These are phyloP conservation scores for Punctoribates punctum DNA, from an alignment of 2,888 invertebrate genomes.

Conservation along the genomic window DNA sequence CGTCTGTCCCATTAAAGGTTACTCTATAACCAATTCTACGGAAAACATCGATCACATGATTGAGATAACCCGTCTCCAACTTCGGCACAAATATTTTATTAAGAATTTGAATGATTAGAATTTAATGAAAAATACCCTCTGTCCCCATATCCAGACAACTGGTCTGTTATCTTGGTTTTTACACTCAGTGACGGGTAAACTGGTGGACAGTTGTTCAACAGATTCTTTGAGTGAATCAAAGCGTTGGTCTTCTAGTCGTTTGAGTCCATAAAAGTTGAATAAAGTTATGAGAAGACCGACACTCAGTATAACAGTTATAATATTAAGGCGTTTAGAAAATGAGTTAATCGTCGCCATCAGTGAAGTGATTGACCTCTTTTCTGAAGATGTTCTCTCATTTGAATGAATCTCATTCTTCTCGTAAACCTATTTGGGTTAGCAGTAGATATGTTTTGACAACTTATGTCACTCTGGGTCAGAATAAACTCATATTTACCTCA, in stretches of 20 bases:
- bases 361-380: not conserved
- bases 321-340: conserved; percentile 22
- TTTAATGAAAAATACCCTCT: conserved; percentile 16
- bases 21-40: conserved; percentile 67
- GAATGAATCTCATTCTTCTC: conserved; percentile 26
- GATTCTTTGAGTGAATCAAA: conserved; percentile 1
- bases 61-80: conserved; percentile 65
- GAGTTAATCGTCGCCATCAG: conserved; percentile 21
- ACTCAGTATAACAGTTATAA: not conserved
- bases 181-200: not conserved
- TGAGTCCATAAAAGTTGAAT: conserved; percentile 23
- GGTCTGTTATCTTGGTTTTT: conserved; percentile 1
- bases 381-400: not conserved
- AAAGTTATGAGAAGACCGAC: conserved; percentile 18
- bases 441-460: too few species aligned
- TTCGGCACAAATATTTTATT: conserved; percentile 3
- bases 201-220: not conserved
- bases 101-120: not conserved
- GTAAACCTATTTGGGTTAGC: conserved; percentile 9
- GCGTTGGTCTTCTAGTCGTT: not conserved
- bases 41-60: conserved; percentile 76
- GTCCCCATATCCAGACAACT: conserved; percentile 37
- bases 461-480: too few species aligned
- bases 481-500: conserved; percentile 3
- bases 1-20: conserved; percentile 50